phyloP scores from a whole-genome alignment of 2,797 vertebrate genomes.

The Bradypus variegatus region DNA sequence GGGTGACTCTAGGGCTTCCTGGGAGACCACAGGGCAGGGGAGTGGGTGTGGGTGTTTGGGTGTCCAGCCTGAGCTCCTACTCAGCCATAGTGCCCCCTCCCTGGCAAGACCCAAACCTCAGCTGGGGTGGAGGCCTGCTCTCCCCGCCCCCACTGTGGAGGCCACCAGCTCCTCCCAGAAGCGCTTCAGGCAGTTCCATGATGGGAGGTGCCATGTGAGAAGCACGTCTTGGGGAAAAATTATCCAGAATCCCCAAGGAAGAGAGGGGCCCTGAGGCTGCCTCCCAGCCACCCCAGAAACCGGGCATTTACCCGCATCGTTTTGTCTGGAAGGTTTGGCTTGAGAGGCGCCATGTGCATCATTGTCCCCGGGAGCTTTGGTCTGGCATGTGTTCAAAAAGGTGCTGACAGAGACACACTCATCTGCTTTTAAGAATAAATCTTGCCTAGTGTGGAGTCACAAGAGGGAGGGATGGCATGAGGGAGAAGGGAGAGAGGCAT shows the following conservation, averaged over 20 bases:
- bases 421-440: conserved; percentile 21
- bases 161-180: not conserved
- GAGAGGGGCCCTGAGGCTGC: not conserved
- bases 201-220: not conserved
- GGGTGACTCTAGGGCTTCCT: not conserved
- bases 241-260: not conserved
- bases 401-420: not conserved
- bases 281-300: not conserved
- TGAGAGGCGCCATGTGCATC: accelerated
- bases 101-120: not conserved
- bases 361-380: not conserved
- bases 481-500: not conserved
- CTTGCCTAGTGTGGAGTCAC: not conserved
- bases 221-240: not conserved
- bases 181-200: not conserved
- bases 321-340: not conserved
- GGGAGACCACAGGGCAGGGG: not conserved
- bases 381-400: not conserved
- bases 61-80: not conserved
- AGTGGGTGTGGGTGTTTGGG: too few species aligned
- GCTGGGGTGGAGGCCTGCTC: too few species aligned
- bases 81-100: not conserved
- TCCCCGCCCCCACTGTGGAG: too few species aligned
- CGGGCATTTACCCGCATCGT: accelerated
- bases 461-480: too few species aligned